Evolutionary conservation across 2,888 invertebrate genomes (phyloP).

Genomic region (Spicauda simplicius): DNA sequence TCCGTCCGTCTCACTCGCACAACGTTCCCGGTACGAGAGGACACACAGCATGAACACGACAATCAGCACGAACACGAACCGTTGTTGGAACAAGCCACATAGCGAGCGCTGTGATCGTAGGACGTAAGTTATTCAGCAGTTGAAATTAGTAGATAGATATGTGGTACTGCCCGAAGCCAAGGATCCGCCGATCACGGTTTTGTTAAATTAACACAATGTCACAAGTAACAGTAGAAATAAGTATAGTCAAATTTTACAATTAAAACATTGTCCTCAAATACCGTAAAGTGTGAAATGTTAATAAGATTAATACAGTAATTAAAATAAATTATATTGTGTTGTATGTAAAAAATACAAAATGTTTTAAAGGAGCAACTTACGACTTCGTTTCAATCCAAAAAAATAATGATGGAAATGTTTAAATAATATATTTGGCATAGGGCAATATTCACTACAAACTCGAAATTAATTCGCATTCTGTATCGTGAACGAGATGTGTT

Average conservation of each 20-base stretch:
- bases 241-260: too few species aligned
- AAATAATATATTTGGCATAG: neutral
- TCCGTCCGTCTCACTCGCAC: constrained; percentile 57
- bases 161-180: neutral
- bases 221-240: too few species aligned
- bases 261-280: too few species aligned
- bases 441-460: constrained; percentile 21
- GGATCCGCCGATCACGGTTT: neutral
- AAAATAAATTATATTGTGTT: too few species aligned
- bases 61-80: constrained; percentile 59
- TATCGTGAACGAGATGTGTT: constrained; percentile 21
- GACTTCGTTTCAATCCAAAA: too few species aligned
- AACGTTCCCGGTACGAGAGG: constrained; percentile 50
- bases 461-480: constrained; percentile 10
- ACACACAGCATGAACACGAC: constrained; percentile 21
- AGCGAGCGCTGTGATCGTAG: constrained; percentile 70
- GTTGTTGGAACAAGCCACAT: constrained; percentile 74
- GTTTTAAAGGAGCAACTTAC: too few species aligned
- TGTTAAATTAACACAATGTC: neutral
- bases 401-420: too few species aligned
- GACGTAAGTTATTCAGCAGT: constrained; percentile 52
- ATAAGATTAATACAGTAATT: too few species aligned
- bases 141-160: constrained; percentile 1
- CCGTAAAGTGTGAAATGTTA: too few species aligned
- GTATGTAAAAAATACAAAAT: too few species aligned